Evolutionary conservation across 2,113 vertebrate genomes (phyloP), one percentile per base, ranked within the genome.

Genomic region (Ia io): DNA sequence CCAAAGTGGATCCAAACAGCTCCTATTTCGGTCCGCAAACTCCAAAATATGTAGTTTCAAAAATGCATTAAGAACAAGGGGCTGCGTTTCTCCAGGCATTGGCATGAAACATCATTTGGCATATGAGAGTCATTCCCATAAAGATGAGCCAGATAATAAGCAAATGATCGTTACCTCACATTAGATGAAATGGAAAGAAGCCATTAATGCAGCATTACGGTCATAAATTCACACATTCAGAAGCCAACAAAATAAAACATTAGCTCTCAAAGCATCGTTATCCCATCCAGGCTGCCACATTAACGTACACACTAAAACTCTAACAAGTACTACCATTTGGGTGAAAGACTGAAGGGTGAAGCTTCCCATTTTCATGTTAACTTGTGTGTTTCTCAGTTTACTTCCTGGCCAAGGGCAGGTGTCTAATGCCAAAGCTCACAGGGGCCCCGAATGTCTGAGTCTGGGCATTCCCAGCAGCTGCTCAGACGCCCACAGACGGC

Each of bases 141-240:
- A 95, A 96, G 87, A 95, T 40, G 93, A 93, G 82, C 77, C 83
- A 74, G 76, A 80, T 93, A 94, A 96, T 84, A 95, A 95, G 92
- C 92, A 94, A 93, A 96, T 74, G 90, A 96, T 96, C 85, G 94
- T 95, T 89, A 94, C 65, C 77, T 93, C 69, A 32, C 82, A 82
- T 94, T 90, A 94, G 30, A 73, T 14, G 30, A 93, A 97, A 97
- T 82, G 94, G 96, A 92, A 95, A 92, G 82, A 59, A 92, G 80
- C 95, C 82, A 95, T 95, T 96, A 95, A 92, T 89, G 91, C 32
- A 63, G 73, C 84, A 93, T 94, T 94, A 89, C 88, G 70, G 94
- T 88, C 80, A 88, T 96, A 90, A 96, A 97, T 92, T 82, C 88
- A 61, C 49, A 94, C 35, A 93, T 40, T 88, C 53, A 80, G 95